A percentile compares a stretch with the other conserved stretches of the same genome.
Evolutionary conservation across 2,888 invertebrate species (phyloP).

Genomic region (Azorinus chamasolen): DNA sequence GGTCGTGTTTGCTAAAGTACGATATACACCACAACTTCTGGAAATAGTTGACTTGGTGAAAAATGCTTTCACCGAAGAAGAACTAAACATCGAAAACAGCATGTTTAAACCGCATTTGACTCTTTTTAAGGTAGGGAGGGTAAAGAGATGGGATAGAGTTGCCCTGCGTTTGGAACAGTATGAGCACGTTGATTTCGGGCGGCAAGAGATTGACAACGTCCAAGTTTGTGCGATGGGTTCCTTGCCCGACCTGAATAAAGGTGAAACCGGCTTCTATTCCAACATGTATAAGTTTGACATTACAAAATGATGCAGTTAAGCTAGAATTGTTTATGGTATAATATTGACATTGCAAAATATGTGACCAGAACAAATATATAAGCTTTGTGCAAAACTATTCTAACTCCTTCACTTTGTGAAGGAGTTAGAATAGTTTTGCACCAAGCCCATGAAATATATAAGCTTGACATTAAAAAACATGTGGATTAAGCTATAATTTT

Average conservation of each 20-base stretch:
- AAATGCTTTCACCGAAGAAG: slow-evolving; percentile 75
- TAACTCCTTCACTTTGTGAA: too few species aligned
- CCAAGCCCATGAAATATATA: too few species aligned
- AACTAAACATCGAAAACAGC: slow-evolving; percentile 83
- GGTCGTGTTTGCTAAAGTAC: slow-evolving; percentile 85
- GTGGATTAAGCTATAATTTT: too few species aligned
- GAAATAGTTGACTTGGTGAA: slow-evolving; percentile 80
- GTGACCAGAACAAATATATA: too few species aligned
- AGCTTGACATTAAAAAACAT: too few species aligned
- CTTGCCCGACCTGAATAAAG: neutral
- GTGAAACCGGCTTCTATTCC: too few species aligned
- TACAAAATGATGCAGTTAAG: too few species aligned
- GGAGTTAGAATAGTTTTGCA: too few species aligned
- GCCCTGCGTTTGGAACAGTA: slow-evolving; percentile 77
- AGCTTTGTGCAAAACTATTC: too few species aligned
- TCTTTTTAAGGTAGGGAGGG: slow-evolving; percentile 84
- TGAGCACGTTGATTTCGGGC: slow-evolving; percentile 82
- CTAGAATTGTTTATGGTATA: too few species aligned
- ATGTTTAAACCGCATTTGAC: slow-evolving; percentile 86
- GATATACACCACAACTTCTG: slow-evolving; percentile 77
- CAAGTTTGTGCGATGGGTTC: slow-evolving; percentile 85
- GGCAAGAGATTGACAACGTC: slow-evolving; percentile 81
- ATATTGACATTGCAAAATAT: too few species aligned
- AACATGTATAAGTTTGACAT: too few species aligned
- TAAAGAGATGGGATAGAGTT: slow-evolving; percentile 76